Base-by-base conservation (phyloP, 1,140 invertebrate species). In the Rhagoletis zephyria region DNA sequence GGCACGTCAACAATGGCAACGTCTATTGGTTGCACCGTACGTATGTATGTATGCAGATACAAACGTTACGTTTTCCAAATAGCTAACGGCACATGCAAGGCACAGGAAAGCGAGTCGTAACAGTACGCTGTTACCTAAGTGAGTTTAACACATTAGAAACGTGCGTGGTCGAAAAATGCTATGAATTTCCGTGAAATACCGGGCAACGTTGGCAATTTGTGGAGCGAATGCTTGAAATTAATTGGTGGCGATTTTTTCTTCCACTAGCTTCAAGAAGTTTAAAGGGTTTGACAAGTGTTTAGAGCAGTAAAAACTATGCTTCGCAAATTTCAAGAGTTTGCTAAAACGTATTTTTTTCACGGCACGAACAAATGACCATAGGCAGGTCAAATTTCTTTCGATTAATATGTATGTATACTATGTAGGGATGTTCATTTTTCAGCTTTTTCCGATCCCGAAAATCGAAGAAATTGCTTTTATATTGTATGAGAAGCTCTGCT, bases 231-330 rank as follows among this genome's bases (percentile, higher is more conserved):
- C 48, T 81, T 30, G 74, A 56, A 56, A 81, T 81, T 81, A 81
- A 81, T 81, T 81, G 74, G 74, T 81, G 74, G 74, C 48, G 51
- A 59, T 81, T 81, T 42, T 56, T 81, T 59, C 48, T 56, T 81
- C 48, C 74, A 30, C 30, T 30, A 1, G 61, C 61, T 63, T 12
- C 61, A 63, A n/a, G n/a, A n/a, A n/a, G n/a, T n/a, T n/a, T n/a
- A n/a, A n/a, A n/a, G n/a, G n/a, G n/a, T n/a, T n/a, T n/a, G n/a
- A n/a, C n/a, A n/a, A n/a, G n/a, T n/a, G n/a, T n/a, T n/a, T n/a
- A n/a, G n/a, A n/a, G n/a, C n/a, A n/a, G n/a, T n/a, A n/a, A n/a
- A n/a, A n/a, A n/a, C n/a, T n/a, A n/a, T n/a, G n/a, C n/a, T n/a
- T n/a, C n/a, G n/a, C n/a, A n/a, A n/a, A n/a, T n/a, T n/a, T n/a